These are phyloP conservation scores for Helicoverpa zea DNA, from an alignment of 1,140 invertebrate species.

Conservation along the genomic window DNA sequence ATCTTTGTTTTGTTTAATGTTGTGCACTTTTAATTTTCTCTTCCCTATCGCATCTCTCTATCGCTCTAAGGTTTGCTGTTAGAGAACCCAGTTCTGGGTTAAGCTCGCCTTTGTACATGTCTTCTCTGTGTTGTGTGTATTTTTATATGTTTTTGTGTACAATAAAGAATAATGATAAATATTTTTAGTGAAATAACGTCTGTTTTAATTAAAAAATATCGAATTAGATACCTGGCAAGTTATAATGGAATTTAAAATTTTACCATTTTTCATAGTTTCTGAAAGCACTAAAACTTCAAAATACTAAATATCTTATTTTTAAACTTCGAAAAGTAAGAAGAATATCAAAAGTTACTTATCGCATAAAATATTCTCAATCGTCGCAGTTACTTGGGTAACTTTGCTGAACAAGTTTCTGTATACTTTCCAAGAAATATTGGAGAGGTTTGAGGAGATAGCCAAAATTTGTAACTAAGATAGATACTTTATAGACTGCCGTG, in stretches of 20 bases:
- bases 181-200: not conserved
- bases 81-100: no score
- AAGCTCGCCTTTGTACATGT: no score
- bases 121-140: no score
- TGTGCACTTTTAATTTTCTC: no score
- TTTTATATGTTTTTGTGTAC: no score
- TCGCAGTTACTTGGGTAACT: not conserved
- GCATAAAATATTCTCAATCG: conserved; percentile 16
- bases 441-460: not conserved
- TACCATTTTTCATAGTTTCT: not conserved
- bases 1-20: no score
- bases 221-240: no score
- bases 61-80: no score
- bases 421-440: not conserved
- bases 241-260: not conserved
- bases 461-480: not conserved
- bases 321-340: no score
- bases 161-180: no score
- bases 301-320: not conserved
- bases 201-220: no score
- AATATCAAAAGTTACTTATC: not conserved
- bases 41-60: no score
- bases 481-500: not conserved
- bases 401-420: not conserved
- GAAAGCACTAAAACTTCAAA: not conserved